phyloP scores from a whole-genome alignment of 2,113 vertebrate species.

The Corythornis cristatus region DNA sequence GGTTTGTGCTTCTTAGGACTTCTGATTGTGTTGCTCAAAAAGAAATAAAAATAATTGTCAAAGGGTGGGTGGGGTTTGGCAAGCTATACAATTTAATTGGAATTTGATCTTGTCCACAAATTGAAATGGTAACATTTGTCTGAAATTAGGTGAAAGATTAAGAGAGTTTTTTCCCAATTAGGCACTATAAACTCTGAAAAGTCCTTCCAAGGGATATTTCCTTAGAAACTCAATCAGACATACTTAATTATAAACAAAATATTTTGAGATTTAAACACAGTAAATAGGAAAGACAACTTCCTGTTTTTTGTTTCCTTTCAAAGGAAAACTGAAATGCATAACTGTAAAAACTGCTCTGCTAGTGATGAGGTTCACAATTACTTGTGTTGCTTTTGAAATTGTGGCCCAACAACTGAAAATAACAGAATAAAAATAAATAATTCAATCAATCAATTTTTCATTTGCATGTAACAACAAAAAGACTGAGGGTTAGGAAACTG shows the following conservation, averaged over 20 bases:
- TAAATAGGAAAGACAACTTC: not conserved
- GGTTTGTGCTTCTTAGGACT: not conserved
- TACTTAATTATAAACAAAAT: not conserved
- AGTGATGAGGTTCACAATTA: not conserved
- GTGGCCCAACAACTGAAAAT: not conserved
- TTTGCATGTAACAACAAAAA: not conserved
- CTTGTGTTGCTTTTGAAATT: not conserved
- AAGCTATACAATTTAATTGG: not conserved
- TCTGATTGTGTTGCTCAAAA: not conserved
- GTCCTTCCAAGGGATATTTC: not conserved
- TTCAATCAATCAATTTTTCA: not conserved
- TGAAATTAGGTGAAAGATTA: not conserved
- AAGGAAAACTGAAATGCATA: not conserved
- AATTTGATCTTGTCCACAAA: not conserved
- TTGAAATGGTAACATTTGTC: not conserved
- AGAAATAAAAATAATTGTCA: not conserved
- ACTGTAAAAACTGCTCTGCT: not conserved
- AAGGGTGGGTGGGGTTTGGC: fast-evolving
- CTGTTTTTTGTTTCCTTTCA: not conserved
- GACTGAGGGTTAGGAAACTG: not conserved
- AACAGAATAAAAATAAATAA: not conserved
- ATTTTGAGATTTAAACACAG: not conserved
- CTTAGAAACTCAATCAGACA: not conserved
- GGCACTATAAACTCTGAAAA: not conserved
- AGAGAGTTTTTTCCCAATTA: not conserved